These are phyloP conservation scores for Choloepus didactylus DNA, from an alignment of 2,797 vertebrate species.

Conservation along the genomic window DNA sequence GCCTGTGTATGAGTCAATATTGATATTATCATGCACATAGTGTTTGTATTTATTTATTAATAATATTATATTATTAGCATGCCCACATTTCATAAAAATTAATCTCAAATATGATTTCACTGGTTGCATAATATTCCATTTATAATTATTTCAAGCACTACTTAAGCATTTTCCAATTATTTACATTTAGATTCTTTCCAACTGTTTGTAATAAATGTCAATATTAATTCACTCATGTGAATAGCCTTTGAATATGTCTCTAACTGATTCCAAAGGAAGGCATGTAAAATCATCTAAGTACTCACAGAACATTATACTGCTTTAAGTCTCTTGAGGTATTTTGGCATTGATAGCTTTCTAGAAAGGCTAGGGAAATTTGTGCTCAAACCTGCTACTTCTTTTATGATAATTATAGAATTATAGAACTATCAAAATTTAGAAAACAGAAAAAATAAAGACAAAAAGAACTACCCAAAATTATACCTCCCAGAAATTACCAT, in stretches of 20 bases:
- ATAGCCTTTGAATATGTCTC: neutral
- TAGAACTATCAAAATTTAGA: neutral
- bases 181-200: neutral
- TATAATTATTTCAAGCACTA: conserved; percentile 22
- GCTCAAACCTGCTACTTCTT: neutral
- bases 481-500: neutral
- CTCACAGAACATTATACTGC: neutral
- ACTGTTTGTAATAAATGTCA: neutral
- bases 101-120: neutral
- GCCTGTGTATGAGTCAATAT: neutral
- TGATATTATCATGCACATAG: neutral
- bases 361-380: neutral
- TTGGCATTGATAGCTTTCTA: neutral
- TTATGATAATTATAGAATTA: neutral
- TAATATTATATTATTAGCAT: neutral
- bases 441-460: neutral
- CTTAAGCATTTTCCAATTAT: neutral
- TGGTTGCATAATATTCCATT: neutral
- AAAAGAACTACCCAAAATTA: neutral
- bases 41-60: neutral
- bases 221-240: conserved; percentile 10
- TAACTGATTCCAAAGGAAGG: neutral
- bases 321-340: conserved; percentile 6
- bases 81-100: neutral
- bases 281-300: neutral